Base-by-base conservation (phyloP, 1,140 invertebrate genomes). In the Drosophila arawakana region DNA sequence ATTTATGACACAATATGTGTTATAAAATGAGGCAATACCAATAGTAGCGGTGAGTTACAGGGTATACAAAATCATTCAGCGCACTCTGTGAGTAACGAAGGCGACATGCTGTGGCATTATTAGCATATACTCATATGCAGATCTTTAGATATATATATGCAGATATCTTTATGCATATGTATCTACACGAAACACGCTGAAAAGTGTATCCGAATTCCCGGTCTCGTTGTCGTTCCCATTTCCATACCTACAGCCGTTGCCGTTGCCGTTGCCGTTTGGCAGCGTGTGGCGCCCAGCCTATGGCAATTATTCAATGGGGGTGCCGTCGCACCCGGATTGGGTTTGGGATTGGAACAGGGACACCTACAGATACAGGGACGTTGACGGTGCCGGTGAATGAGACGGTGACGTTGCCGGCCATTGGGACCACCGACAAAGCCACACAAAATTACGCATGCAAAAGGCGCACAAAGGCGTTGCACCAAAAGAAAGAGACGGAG, bases 271-370 rank as follows among this genome's bases (percentile, higher is more conserved):
- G 46, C 34, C 13, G 44, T 21, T 69, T 41, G 65, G 34, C 73
- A 62, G 63, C 76, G 84, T 89, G 85, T 86, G 83, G 82, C 83
- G 84, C 84, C 84, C 85, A 89, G 78, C 84, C 84, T 81, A 73
- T 89, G 84, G 55, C 84, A 89, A 89, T 89, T 89, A 89, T 89
- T 89, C 84, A 84, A 75, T 81, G 84, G 80, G 84, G 80, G 84
- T 90, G 84, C 81, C 79, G 84, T 77, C 84, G 84, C 69, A 72
- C 61, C 55, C 52, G 69, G 30, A 47, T 21, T 18, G 62, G 37
- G 49, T 41, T 21, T 18, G 62, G 37, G 43, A 75, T 65, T 77
- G 65, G 67, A 67, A 43, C 41, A 30, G 25, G 0, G 2, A 30
- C 25, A 30, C 2, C 3, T 30, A 30, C 2, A 30, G 25, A 3